Conservation (phyloP, 1,140 invertebrate genomes). For the Archivesica marissinica region DNA sequence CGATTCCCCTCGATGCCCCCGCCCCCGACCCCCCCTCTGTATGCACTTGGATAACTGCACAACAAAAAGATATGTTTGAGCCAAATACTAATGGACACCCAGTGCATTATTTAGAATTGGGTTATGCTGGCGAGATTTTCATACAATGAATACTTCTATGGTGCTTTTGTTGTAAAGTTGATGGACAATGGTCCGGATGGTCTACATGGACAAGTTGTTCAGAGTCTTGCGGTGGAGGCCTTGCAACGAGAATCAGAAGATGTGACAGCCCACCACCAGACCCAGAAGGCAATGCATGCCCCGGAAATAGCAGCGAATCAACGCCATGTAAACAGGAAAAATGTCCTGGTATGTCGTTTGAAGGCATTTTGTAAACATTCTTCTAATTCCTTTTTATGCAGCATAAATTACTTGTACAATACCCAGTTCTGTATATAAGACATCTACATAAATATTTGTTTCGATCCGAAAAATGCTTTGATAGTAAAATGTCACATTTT, state of each 20-base stretch:
- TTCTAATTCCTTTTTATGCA: neutral
- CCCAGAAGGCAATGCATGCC: constrained; percentile 55
- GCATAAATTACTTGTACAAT: too few species aligned
- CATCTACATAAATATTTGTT: too few species aligned
- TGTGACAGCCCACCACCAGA: constrained; percentile 69
- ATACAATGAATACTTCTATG: too few species aligned
- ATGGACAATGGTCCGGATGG: constrained; percentile 71
- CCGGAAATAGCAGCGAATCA: constrained; percentile 29
- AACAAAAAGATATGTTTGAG: too few species aligned
- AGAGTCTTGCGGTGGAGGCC: constrained; percentile 66
- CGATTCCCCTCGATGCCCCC: too few species aligned
- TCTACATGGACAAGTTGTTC: constrained; percentile 66
- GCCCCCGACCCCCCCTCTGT: too few species aligned
- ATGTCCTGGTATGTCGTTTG: constrained; percentile 59
- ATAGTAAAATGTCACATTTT: too few species aligned
- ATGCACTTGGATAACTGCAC: too few species aligned
- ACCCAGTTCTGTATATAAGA: too few species aligned
- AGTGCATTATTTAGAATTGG: too few species aligned
- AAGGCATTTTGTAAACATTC: neutral
- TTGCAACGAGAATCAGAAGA: constrained; percentile 54
- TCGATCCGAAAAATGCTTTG: neutral
- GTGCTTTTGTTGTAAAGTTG: constrained; percentile 29
- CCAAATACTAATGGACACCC: too few species aligned
- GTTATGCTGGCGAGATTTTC: too few species aligned
- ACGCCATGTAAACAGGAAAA: constrained; percentile 59